Conservation (phyloP, 2,888 invertebrate species). For the Lithophane ornitopus region DNA sequence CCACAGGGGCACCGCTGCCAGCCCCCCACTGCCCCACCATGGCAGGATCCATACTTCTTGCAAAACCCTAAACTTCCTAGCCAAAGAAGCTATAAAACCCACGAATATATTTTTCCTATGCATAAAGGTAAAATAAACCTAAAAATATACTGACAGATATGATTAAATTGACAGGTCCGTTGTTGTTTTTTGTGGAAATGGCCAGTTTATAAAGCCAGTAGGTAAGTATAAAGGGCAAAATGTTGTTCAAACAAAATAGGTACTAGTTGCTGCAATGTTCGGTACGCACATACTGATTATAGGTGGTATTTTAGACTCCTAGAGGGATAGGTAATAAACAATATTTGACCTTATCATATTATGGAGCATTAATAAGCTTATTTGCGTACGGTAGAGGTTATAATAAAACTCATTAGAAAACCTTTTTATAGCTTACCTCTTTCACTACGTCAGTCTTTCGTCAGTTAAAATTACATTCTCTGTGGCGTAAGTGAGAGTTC, state of each 20-base stretch:
- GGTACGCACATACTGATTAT: not conserved
- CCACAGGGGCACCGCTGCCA: constrained; percentile 82
- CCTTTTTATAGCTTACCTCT: not conserved
- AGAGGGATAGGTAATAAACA: not conserved
- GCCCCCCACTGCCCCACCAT: constrained; percentile 85
- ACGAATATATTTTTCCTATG: constrained; percentile 82
- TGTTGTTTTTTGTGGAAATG: constrained; percentile 25
- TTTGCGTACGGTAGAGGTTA: not conserved
- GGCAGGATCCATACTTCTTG: constrained; percentile 87
- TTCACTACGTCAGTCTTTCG: not conserved
- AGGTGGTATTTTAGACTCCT: not conserved
- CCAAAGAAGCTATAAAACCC: constrained; percentile 78
- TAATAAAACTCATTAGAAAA: not conserved
- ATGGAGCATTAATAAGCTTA: not conserved
- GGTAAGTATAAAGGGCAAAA: not conserved
- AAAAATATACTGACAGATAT: constrained; percentile 66
- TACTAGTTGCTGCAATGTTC: not conserved
- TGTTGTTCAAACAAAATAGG: not conserved
- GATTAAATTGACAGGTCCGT: constrained; percentile 45
- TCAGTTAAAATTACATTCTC: not conserved
- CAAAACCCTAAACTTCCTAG: constrained; percentile 82
- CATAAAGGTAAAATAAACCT: constrained; percentile 79
- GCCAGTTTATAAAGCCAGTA: constrained; percentile 11
- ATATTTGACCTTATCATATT: not conserved
- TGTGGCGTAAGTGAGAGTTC: not conserved